phyloP scores from a whole-genome alignment of 2,113 vertebrate genomes.

The Anas platyrhynchos region DNA sequence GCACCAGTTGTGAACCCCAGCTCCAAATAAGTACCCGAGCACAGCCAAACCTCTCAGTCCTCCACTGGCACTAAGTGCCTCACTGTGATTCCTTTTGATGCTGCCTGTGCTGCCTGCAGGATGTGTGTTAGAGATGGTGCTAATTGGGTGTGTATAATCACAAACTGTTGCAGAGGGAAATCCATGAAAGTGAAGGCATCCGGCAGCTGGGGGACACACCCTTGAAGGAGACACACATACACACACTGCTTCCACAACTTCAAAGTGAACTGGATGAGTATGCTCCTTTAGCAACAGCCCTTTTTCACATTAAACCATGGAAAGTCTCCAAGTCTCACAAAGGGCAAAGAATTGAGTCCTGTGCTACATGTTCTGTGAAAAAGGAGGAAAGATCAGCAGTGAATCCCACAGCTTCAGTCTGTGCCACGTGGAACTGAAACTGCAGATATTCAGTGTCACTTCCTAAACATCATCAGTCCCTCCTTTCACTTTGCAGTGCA shows the following conservation, averaged over 20 bases:
- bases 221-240: conserved; percentile 14
- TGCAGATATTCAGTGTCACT: conserved; percentile 53
- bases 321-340: conserved; percentile 59
- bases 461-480: background rate
- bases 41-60: background rate
- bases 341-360: conserved; percentile 32
- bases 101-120: background rate
- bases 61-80: background rate
- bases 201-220: conserved; percentile 58
- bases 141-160: background rate
- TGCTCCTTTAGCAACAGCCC: conserved; percentile 20
- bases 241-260: conserved; percentile 38
- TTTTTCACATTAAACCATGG: conserved; percentile 68
- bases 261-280: conserved; percentile 45
- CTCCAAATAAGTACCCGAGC: background rate
- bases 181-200: conserved; percentile 37
- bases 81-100: background rate
- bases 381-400: background rate
- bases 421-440: background rate
- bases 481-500: background rate
- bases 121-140: background rate
- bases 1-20: background rate
- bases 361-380: background rate
- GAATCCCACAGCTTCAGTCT: background rate
- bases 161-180: conserved; percentile 18